These are phyloP conservation scores for Macrostomum cliftonense DNA, from an alignment of 2,888 invertebrate species.

Conservation along the genomic window DNA sequence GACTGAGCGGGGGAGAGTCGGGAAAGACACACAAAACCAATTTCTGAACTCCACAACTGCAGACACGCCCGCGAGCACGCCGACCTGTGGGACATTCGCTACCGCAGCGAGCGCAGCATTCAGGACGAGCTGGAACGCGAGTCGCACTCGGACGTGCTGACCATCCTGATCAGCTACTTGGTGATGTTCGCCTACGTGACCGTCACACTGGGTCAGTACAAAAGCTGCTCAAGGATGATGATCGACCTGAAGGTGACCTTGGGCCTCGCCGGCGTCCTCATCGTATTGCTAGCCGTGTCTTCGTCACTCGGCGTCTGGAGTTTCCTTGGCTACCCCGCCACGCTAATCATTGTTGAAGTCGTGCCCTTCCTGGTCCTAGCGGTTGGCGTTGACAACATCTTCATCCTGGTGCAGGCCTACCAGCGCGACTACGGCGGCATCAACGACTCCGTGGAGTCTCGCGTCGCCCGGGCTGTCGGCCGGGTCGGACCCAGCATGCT, in stretches of 20 bases:
- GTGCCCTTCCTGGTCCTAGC: constrained; percentile 84
- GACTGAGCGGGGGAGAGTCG: no score
- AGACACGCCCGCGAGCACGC: no score
- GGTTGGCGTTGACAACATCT: constrained; percentile 88
- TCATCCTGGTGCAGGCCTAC: constrained; percentile 73
- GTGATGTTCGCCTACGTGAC: constrained; percentile 84
- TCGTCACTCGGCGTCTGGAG: constrained; percentile 71
- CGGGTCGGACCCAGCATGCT: constrained; percentile 91
- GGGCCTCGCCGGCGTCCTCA: constrained; percentile 61
- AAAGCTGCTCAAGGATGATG: constrained; percentile 37
- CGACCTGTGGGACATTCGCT: constrained; percentile 29
- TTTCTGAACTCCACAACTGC: no score
- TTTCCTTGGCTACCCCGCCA: constrained; percentile 56
- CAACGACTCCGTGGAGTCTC: constrained; percentile 67
- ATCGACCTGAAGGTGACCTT: constrained; percentile 66
- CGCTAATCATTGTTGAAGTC: constrained; percentile 76
- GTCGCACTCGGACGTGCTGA: constrained; percentile 62
- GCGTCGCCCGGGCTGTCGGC: constrained; percentile 72
- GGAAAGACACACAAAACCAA: no score
- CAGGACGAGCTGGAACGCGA: constrained; percentile 76
- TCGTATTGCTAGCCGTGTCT: constrained; percentile 63
- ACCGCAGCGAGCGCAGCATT: constrained; percentile 80
- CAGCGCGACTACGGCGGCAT: constrained; percentile 48
- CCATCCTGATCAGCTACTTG: constrained; percentile 66
- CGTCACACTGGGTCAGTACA: constrained; percentile 59